phyloP scores from a whole-genome alignment of 2,113 vertebrate genomes.

The Psammodynastes pulverulentus region DNA sequence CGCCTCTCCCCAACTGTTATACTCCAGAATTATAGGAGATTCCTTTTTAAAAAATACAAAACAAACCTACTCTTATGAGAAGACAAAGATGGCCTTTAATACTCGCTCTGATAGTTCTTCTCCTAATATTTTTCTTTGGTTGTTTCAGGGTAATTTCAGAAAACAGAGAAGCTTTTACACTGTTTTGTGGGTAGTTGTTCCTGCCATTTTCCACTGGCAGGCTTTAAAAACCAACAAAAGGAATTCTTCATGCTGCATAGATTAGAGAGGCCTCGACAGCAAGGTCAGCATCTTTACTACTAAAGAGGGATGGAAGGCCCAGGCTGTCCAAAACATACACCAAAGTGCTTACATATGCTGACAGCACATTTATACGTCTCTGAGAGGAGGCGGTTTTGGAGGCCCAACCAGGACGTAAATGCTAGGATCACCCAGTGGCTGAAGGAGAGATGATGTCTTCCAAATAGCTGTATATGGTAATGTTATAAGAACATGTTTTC shows the following conservation, averaged over 20 bases:
- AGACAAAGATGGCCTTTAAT: neutral
- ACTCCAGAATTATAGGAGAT: fast-evolving
- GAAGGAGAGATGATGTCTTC: neutral
- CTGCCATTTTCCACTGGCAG: slow-evolving; percentile 46
- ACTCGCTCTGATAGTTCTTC: fast-evolving
- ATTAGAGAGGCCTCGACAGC: slow-evolving; percentile 26
- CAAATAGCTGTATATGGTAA: neutral
- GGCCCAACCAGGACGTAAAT: neutral
- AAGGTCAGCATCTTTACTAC: slow-evolving; percentile 49
- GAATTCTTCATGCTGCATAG: neutral
- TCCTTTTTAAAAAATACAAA: neutral
- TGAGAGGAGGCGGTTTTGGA: neutral
- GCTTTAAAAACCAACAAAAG: neutral
- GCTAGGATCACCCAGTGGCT: neutral
- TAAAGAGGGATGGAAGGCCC: neutral
- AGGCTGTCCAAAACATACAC: neutral
- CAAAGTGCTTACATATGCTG: neutral
- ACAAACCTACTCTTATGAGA: fast-evolving
- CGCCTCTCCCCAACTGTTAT: neutral
- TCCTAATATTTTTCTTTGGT: fast-evolving
- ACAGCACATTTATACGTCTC: neutral
- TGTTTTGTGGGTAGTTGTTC: slow-evolving; percentile 10
- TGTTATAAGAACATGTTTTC: neutral
- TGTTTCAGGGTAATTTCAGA: neutral
- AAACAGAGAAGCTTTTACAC: neutral